phyloP scores from a whole-genome alignment of 2,888 invertebrate species.

The Cephus pygmeus region DNA sequence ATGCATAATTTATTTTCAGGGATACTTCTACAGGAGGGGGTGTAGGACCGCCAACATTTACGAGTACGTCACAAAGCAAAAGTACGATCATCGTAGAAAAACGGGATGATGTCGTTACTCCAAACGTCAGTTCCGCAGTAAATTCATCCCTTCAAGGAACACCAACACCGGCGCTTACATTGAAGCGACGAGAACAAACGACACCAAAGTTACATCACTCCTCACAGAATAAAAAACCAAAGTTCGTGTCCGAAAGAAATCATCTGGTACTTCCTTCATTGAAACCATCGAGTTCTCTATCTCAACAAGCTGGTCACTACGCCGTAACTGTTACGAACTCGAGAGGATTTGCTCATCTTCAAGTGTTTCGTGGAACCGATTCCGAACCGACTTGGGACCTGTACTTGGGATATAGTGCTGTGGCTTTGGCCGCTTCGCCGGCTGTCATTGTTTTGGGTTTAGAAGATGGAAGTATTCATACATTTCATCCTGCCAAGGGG shows the following conservation, averaged over 20 bases:
- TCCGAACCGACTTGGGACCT: constrained; percentile 60
- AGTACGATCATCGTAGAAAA: constrained; percentile 85
- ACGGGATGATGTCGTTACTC: constrained; percentile 74
- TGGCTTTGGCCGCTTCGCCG: constrained; percentile 60
- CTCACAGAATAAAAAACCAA: constrained; percentile 50
- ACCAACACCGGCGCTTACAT: constrained; percentile 42
- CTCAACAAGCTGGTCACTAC: constrained; percentile 62
- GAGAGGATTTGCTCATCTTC: constrained; percentile 57
- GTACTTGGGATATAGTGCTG: constrained; percentile 59
- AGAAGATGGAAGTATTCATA: constrained; percentile 61
- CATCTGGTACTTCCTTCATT: constrained; percentile 55
- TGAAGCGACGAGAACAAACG: constrained; percentile 56
- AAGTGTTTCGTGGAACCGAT: constrained; percentile 60
- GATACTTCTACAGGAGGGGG: constrained; percentile 67
- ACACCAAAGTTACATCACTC: constrained; percentile 37
- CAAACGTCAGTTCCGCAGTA: constrained; percentile 63
- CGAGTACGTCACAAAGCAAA: constrained; percentile 81
- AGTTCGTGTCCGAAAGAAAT: constrained; percentile 48
- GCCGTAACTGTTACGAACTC: constrained; percentile 59
- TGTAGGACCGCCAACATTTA: constrained; percentile 74
- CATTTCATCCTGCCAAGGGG: constrained; percentile 59
- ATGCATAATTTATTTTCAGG: constrained; percentile 36
- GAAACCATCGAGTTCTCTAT: constrained; percentile 55
- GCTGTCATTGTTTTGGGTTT: constrained; percentile 58
- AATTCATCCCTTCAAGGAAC: constrained; percentile 41